Evolutionary conservation across 2,888 invertebrate species (phyloP), one percentile per base, ranked within the genome.

Genomic region (Tenodera sinensis): DNA sequence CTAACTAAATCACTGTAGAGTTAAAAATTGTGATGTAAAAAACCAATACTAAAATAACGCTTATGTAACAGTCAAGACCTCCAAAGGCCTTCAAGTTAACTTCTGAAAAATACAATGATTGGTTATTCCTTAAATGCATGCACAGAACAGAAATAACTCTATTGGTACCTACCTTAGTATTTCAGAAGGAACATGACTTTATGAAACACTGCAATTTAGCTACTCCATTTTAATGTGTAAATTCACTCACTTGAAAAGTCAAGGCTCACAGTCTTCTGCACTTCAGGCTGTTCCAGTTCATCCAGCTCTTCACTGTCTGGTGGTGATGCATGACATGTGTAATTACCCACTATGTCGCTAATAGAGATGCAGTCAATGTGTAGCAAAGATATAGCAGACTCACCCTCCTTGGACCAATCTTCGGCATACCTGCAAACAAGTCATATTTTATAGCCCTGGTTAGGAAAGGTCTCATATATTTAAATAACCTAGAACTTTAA

Each of bases 301-400:
- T 92, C 92, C 30, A 28, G 6, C 25, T 28, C n/a, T 34, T 83
- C 27, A 42, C 27, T 47, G 1, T 47, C 54, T 20, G 54, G 54
- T 83, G 93, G 93, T n/a, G 92, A 92, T 28, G 94, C 94, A 91
- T 93, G 94, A 92, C 96, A 96, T 0, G 94, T 94, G 91, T 95
- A 96, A 92, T 94, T 94, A 34, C 96, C 96, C 87, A 71, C 54
- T 71, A 94, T 94, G 92, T 96, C 95, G 88, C 94, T 93, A 89
- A 95, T 93, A 91, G 94, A 94, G 30, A 95, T 94, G 91, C 94
- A 93, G 83, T 93, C 92, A 90, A 96, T 94, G 90, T 94, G 94
- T 85, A 96, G 92, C 90, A 94, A 94, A 88, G 83, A 89, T n/a
- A 88, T 83, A 20, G 82, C 86, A 7, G 81, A 25, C 20, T 88